Evolutionary conservation across 2,797 vertebrate species (phyloP).

Genomic region (Periophthalmus magnuspinnatus): DNA sequence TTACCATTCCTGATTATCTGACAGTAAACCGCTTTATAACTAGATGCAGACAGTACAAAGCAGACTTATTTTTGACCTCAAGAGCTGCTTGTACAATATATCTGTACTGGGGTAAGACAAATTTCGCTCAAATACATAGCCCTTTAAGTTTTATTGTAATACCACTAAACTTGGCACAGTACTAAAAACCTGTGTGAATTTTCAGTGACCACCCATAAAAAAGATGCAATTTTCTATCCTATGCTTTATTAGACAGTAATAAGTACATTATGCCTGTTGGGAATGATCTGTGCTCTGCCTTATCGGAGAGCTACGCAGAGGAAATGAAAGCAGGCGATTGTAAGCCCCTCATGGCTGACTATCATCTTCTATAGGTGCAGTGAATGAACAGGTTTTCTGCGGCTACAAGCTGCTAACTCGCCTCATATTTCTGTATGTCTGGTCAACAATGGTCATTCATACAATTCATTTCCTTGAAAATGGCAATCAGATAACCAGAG

Average conservation of each 20-base stretch:
- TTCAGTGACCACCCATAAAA: slow-evolving; percentile 16
- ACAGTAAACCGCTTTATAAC: no score
- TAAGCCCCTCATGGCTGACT: slow-evolving; percentile 18
- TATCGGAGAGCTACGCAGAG: slow-evolving; percentile 7
- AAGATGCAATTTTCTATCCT: slow-evolving; percentile 4
- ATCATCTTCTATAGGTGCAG: slow-evolving; percentile 21
- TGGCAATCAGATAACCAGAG: not conserved
- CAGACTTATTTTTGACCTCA: no score
- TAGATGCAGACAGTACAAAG: no score
- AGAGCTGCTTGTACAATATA: no score
- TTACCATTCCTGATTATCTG: no score
- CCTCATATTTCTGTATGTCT: not conserved
- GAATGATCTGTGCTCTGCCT: slow-evolving; percentile 8
- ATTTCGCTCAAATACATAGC: not conserved
- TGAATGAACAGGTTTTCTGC: slow-evolving; percentile 13
- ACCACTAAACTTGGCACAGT: not conserved
- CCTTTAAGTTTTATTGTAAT: not conserved
- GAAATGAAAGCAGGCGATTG: slow-evolving; percentile 15
- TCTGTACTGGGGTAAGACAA: no score
- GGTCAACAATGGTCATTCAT: not conserved
- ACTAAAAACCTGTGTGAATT: not conserved
- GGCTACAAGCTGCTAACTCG: slow-evolving; percentile 17
- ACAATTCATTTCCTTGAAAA: not conserved
- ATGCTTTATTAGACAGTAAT: slow-evolving; percentile 23
- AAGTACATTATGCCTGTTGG: slow-evolving; percentile 12